Base-by-base conservation (phyloP, 2,888 invertebrate genomes). In the Parelbella ahira region DNA sequence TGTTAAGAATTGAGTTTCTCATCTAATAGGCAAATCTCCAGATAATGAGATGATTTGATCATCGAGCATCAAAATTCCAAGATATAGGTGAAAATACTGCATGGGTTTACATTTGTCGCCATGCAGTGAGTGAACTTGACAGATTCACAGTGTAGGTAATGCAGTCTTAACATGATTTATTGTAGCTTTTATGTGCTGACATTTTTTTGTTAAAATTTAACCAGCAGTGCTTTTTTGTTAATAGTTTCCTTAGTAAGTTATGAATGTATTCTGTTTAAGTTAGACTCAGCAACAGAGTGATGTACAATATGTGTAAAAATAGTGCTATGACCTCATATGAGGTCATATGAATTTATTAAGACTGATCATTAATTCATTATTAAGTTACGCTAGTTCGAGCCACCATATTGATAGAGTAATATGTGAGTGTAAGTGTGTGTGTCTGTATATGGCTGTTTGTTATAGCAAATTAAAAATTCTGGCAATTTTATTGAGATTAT, bases 331-430 rank as follows among this genome's bases (percentile, higher is more conserved):
- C 65, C 68, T 66, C 38, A 3, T 54, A 23, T 37, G 47, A 63
- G 71, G 60, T 68, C 72, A 68, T 65, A 64, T 66, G 66, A 67
- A 70, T 78, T 77, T 63, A 74, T 80, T 74, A 86, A 86, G 86
- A 86, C 86, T 86, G 86, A 86, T 84, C 83, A 80, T 80, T 83
- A 80, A 74, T 76, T 79, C 84, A 82, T 83, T 79, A 63, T 74
- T 82, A 81, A 82, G 81, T 83, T 83, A 78, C 60, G 75, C 77
- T 81, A 81, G 81, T 73, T 79, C 63, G 67, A 77, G 68, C 76
- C 80, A 81, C 75, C 71, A 67, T 77, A 63, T 63, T 71, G 60
- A 68, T 76, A 73, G 63, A 67, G 54, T 63, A 60, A 50, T 43
- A 51, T 49, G 66, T 59, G 63, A 65, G 68, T 66, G 69, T 66